Evolutionary conservation across 2,888 invertebrate genomes (phyloP).

Genomic region (Pollenia amentaria): DNA sequence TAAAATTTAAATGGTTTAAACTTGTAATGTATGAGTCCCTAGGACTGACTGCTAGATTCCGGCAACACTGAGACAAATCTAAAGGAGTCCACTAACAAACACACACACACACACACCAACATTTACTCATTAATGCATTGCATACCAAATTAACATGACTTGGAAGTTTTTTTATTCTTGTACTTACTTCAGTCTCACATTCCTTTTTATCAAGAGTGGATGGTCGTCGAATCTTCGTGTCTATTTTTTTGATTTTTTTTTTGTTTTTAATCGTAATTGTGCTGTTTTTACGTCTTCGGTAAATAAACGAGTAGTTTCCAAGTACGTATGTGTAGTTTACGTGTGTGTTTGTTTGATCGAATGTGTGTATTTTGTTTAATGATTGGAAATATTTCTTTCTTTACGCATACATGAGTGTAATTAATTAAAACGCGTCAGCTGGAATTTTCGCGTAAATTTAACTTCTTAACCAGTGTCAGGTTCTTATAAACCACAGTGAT

Average conservation of each 20-base stretch:
- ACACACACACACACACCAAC: conserved; percentile 3
- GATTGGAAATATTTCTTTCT: conserved; percentile 71
- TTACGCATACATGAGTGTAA: conserved; percentile 77
- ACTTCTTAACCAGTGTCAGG: conserved; percentile 66
- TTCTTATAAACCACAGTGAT: background rate
- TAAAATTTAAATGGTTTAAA: too few relatives aligned
- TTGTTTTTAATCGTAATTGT: background rate
- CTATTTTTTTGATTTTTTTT: background rate
- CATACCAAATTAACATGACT: conserved; percentile 64
- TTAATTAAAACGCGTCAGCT: conserved; percentile 83
- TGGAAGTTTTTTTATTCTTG: conserved; percentile 37
- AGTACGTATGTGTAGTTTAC: background rate
- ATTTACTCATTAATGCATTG: conserved; percentile 4
- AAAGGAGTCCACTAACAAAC: conserved; percentile 16
- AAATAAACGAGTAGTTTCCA: background rate
- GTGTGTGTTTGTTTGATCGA: background rate
- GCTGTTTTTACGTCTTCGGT: conserved; percentile 7
- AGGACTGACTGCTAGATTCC: too few relatives aligned
- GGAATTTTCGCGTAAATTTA: conserved; percentile 77
- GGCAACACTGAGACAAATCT: background rate
- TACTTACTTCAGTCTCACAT: conserved; percentile 52
- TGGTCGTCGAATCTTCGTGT: conserved; percentile 14
- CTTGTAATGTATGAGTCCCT: too few relatives aligned
- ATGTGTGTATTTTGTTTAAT: conserved; percentile 51
- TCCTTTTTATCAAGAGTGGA: conserved; percentile 51